Evolutionary conservation across 2,888 invertebrate genomes (phyloP), one percentile per base, ranked within the genome.

Genomic region (Hypercompe scribonia): DNA sequence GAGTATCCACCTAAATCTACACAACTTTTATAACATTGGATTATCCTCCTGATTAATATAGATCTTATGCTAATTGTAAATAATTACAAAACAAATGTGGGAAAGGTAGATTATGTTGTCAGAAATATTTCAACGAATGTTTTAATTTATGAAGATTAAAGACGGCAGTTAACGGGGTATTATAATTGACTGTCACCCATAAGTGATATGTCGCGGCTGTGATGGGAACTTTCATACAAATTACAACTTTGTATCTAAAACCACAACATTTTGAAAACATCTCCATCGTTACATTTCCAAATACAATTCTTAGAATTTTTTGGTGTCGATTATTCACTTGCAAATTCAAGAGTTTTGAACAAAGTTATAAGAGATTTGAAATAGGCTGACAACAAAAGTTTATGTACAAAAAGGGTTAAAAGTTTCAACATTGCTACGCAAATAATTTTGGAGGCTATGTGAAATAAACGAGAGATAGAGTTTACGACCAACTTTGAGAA

Each of bases 401-500:
- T 90, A 89, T 88, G 81, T 89, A 91, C 87, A 91, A 87, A 84
- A 83, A 76, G 70, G 70, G 50, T 54, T 76, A 78, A 81, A 83
- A 90, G 94, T 95, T 95, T 94, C 88, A 94, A 95, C 95, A 95
- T 95, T 95, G 95, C 94, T 94, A 95, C 78, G 65, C 70, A 81
- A 82, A 84, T 73, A 84, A 42, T 81, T 78, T 80, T n/a, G 72
- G 81, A 80, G 83, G 78, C 79, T 83, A 77, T 78, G 73, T 74
- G 70, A 84, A 80, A 82, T 36, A 80, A 85, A 74, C 80, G 71
- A 74, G 77, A 85, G n/a, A n/a, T n/a, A 78, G 68, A 84, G 64
- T 50, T 74, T 67, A 86, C 79, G 82, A 90, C 92, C 94, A 95
- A 94, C 94, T 94, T 95, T 95, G 94, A 95, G 94, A 92, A 92